phyloP scores from a whole-genome alignment of 2,113 vertebrate genomes.

The Macquaria ambigua region DNA sequence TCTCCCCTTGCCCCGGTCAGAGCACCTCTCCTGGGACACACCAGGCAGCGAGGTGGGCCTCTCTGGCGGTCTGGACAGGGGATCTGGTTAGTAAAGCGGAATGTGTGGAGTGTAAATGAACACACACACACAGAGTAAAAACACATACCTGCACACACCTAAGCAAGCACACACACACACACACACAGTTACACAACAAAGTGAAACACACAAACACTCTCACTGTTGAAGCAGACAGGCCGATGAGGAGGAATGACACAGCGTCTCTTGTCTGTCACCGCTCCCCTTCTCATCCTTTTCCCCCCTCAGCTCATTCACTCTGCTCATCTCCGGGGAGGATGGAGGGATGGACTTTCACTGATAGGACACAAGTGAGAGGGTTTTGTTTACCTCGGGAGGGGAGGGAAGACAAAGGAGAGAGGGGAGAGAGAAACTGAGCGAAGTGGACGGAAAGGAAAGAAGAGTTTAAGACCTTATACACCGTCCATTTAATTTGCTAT shows the following conservation, averaged over 20 bases:
- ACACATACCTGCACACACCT: conserved; percentile 39
- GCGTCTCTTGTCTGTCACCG: conserved; percentile 53
- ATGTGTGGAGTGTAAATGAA: conserved; percentile 60
- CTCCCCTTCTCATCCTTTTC: conserved; percentile 34
- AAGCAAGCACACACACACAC: neutral
- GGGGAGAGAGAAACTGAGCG: neutral
- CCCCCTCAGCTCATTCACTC: conserved; percentile 28
- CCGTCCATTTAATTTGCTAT: no score
- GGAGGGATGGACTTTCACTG: conserved; percentile 73
- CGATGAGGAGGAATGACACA: conserved; percentile 36
- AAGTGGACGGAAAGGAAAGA: neutral
- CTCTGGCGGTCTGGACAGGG: conserved; percentile 61
- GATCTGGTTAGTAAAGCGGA: conserved; percentile 68
- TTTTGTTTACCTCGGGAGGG: conserved; percentile 25
- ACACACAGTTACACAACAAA: neutral
- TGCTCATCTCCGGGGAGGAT: conserved; percentile 49
- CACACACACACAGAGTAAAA: conserved; percentile 35
- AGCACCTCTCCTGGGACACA: conserved; percentile 70
- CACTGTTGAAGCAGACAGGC: conserved; percentile 2
- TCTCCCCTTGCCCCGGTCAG: conserved; percentile 65
- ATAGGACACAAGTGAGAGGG: conserved; percentile 47
- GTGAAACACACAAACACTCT: neutral
- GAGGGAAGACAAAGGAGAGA: neutral
- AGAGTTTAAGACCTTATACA: neutral
- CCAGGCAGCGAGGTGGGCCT: conserved; percentile 64